A percentile compares a stretch with the other conserved stretches of the same genome.
Evolutionary conservation across 2,797 vertebrate species (phyloP).

Genomic region (Buphagus erythrorhynchus): DNA sequence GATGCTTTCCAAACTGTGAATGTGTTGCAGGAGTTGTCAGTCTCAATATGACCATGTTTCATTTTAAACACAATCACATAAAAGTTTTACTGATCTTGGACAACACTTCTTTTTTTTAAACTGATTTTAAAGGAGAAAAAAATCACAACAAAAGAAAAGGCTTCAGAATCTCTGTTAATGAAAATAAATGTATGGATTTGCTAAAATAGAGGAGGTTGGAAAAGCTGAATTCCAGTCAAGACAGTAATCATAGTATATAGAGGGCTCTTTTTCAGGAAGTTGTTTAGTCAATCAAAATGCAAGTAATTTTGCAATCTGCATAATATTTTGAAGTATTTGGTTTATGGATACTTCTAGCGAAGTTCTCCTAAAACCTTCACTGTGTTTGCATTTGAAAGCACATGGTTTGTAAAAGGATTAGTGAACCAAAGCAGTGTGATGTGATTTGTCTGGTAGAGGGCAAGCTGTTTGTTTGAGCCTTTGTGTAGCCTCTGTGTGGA

Average conservation of each 20-base stretch:
- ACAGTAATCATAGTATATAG: neutral
- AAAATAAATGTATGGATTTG: neutral
- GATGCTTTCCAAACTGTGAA: neutral
- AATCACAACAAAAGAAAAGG: neutral
- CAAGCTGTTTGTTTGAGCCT: neutral
- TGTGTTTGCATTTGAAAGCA: neutral
- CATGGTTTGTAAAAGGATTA: neutral
- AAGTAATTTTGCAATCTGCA: neutral
- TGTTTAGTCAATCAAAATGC: conserved; percentile 30
- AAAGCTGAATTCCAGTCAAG: conserved; percentile 5
- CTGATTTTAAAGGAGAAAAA: neutral
- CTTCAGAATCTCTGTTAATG: neutral
- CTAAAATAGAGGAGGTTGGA: neutral
- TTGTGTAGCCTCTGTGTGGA: neutral
- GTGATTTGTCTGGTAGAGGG: neutral
- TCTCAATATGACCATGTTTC: neutral
- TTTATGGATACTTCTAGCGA: neutral
- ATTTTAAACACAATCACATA: neutral
- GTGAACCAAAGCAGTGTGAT: neutral
- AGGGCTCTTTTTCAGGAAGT: neutral
- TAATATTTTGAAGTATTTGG: neutral
- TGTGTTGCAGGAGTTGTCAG: neutral
- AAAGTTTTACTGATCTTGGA: neutral
- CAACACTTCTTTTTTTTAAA: fast-evolving
- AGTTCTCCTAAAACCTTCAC: neutral